Base-by-base conservation (phyloP, 2,888 invertebrate genomes). In the Nomada lathburiana region DNA sequence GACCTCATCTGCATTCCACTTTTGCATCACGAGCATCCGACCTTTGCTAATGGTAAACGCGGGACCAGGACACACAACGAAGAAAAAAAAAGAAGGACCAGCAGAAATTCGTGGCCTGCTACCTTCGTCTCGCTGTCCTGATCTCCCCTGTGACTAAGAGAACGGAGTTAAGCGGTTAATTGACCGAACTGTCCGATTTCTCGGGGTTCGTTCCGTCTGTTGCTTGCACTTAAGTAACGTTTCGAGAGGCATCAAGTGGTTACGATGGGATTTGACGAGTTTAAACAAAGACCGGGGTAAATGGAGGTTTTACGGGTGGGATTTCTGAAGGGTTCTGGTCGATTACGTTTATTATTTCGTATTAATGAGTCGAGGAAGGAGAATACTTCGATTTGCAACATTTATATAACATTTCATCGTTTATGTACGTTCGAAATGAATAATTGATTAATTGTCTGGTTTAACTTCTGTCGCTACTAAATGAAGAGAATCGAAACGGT, bases 101-200 rank as follows among this genome's bases (percentile, higher is more conserved):
- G 1, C 50, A 65, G 57, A 72, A 76, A 71, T 72, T 81, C 64
- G 42, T 23, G 62, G 71, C 26, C 78, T 44, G 53, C 44, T 50
- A 44, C 44, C 20, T 44, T 75, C 68, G 62, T 55, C 57, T 50
- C 18, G 10, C 2, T 20, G 5, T 42, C 53, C 13, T 52, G 50
- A 5, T 42, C 26, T 13, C 23, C 20, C 26, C 5, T 36, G 50
- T n/a, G 50, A 60, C 53, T 44, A 29, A 64, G 78, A 70, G 70
- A 85, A 85, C 76, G 76, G 68, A 85, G 85, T 85, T 88, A 85
- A 85, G 78, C 83, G 84, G 78, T 86, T 86, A 86, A 88, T 88
- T 88, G 84, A 80, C 62, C 76, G 52, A 50, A 76, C 62, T 76
- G 57, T 62, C 60, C 67, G 76, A 86, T 86, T 59, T 57, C 42